These are phyloP conservation scores for Corythornis vintsioides DNA, from an alignment of 2,113 vertebrate species.

Conservation along the genomic window DNA sequence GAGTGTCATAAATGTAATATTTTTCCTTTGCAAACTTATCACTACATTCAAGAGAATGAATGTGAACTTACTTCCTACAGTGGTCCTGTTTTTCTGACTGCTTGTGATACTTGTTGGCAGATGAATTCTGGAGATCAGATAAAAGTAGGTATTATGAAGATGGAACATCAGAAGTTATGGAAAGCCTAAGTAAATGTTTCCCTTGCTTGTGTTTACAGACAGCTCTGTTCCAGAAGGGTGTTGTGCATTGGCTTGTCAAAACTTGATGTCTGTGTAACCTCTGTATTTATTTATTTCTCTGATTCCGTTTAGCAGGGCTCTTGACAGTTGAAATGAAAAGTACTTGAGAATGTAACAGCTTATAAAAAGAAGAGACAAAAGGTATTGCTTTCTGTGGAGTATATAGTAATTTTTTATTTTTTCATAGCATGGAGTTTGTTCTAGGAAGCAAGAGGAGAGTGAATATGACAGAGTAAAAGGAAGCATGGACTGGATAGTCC, in stretches of 20 bases:
- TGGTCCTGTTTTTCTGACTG: not conserved
- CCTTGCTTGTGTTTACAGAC: not conserved
- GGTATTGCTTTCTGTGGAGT: not conserved
- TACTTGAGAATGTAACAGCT: not conserved
- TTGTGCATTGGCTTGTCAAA: not conserved
- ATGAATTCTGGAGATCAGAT: not conserved
- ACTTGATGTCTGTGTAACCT: not conserved
- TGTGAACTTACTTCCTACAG: not conserved
- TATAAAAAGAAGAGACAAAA: not conserved
- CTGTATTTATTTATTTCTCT: not conserved
- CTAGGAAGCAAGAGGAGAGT: not conserved
- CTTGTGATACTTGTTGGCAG: not conserved
- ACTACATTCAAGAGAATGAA: not conserved
- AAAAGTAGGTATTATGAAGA: not conserved
- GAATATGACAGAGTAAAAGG: not conserved
- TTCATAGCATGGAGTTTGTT: not conserved
- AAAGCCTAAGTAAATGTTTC: not conserved
- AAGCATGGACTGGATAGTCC: not conserved
- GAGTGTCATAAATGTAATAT: not conserved
- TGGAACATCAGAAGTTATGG: not conserved
- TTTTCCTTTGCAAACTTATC: not conserved
- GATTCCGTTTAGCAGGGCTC: not conserved
- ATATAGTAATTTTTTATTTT: not conserved
- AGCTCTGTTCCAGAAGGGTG: not conserved
- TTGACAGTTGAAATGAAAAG: not conserved